Base-by-base conservation (phyloP, 2,888 invertebrate species). In the Itoplectis maculator region DNA sequence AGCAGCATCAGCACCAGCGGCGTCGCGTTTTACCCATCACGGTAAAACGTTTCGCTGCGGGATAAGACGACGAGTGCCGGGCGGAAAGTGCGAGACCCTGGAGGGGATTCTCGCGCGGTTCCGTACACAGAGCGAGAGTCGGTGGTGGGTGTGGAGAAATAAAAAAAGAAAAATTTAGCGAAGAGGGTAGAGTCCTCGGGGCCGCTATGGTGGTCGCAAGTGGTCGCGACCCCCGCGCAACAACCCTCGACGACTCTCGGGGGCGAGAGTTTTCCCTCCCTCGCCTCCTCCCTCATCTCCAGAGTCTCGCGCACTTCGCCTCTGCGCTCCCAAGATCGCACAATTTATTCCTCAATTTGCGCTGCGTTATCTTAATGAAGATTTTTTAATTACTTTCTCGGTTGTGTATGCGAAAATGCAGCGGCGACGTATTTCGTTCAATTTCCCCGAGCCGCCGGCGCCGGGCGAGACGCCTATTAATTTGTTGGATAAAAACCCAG, bases 281-380 rank as follows among this genome's bases (percentile, higher is more conserved):
- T 5, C 20, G 51, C 11, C 35, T 35, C 37, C 75, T 68, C 78
- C 68, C 75, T 68, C 78, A 63, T 68, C 76, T 45, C 47, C 6
- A 59, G 59, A 59, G 15, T n/a, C 49, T 37, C 75, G 15, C 75
- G 72, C 70, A 47, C 66, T 70, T 66, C 63, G 29, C 45, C 70
- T 9, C 23, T 29, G 51, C 61, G 65, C 75, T 77, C 18, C 8
- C 61, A 59, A 61, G 63, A 54, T 54, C 59, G 56, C 68, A 68
- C 72, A 85, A 85, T 85, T 86, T 86, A 83, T 85, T 87, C 88
- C 90, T 89, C 90, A 88, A 90, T 91, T 91, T 89, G 88, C 88
- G 86, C 87, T 77, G 84, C 81, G 88, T 88, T 88, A 87, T 88
- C 88, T 88, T 85, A 83, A 87, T 85, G 87, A 87, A 87, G 87